A percentile compares a stretch with the other conserved stretches of the same genome.
Evolutionary conservation across 2,888 invertebrate genomes (phyloP).

Genomic region (Pristionchus japonicus): DNA sequence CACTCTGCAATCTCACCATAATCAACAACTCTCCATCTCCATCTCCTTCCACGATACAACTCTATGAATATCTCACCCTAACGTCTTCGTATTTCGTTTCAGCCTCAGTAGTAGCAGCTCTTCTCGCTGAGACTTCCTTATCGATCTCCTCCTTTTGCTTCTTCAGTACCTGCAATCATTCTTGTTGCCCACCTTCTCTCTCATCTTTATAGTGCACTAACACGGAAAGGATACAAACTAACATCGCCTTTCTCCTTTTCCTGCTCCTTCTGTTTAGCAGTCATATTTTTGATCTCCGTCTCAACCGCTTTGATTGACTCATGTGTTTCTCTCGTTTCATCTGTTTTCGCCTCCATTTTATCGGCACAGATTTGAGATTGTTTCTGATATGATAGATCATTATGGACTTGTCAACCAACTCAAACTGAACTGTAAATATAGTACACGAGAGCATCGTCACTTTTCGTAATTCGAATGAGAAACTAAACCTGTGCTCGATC

Average conservation of each 20-base stretch:
- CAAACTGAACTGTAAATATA: slow-evolving; percentile 61
- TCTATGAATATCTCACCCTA: not conserved
- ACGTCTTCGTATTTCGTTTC: not conserved
- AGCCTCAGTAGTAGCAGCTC: not conserved
- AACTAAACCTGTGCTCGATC: not conserved
- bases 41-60: too few relatives aligned
- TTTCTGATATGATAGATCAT: slow-evolving; percentile 45
- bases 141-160: slow-evolving; percentile 70
- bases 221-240: not conserved
- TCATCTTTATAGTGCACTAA: too few relatives aligned
- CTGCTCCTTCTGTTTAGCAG: slow-evolving; percentile 47
- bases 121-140: not conserved
- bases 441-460: too few relatives aligned
- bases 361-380: slow-evolving; percentile 79
- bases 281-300: slow-evolving; percentile 47
- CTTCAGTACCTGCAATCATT: slow-evolving; percentile 61
- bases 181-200: too few relatives aligned
- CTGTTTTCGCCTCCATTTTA: slow-evolving; percentile 79
- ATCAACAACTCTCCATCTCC: too few relatives aligned
- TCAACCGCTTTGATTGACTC: slow-evolving; percentile 58
- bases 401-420: not conserved
- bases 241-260: slow-evolving; percentile 31
- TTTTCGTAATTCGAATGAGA: too few relatives aligned
- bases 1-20: slow-evolving; percentile 2
- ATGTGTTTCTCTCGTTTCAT: slow-evolving; percentile 66